Percentiles rank a stretch among this genome's conserved stretches.
Conservation (phyloP, 1,140 invertebrate genomes). For the Nasonia longicornis region DNA sequence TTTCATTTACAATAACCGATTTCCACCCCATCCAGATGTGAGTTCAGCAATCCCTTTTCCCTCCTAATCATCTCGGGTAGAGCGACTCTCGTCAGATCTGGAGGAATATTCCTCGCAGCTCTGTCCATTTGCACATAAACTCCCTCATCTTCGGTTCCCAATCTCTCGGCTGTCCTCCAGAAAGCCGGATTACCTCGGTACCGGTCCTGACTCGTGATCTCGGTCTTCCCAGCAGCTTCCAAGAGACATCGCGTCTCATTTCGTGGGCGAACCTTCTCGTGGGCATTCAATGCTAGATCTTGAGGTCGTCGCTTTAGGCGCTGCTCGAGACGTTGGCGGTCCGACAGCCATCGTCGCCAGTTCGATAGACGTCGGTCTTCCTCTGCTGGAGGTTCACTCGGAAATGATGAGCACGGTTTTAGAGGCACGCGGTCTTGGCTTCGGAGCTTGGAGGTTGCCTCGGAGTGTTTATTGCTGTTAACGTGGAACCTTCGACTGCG, state of each 20-base stretch:
- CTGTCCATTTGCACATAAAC: neutral
- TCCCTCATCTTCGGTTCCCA: slow-evolving; percentile 43
- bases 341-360: slow-evolving; percentile 56
- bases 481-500: neutral
- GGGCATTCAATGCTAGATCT: slow-evolving; percentile 60
- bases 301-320: slow-evolving; percentile 56
- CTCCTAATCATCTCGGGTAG: slow-evolving; percentile 61
- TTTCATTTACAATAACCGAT: slow-evolving; percentile 1
- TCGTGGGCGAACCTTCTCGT: slow-evolving; percentile 51
- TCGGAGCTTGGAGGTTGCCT: too few species aligned
- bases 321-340: slow-evolving; percentile 37
- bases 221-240: slow-evolving; percentile 57
- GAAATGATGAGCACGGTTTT: neutral
- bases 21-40: neutral
- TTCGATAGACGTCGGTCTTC: slow-evolving; percentile 56
- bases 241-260: slow-evolving; percentile 55
- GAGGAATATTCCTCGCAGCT: slow-evolving; percentile 29
- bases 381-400: slow-evolving; percentile 3
- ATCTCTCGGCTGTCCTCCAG: slow-evolving; percentile 46
- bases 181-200: slow-evolving; percentile 58
- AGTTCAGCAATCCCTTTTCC: slow-evolving; percentile 49
- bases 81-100: slow-evolving; percentile 62
- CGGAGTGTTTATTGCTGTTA: neutral
- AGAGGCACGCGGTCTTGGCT: neutral
- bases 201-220: slow-evolving; percentile 52